Percentiles rank a stretch among this genome's conserved stretches.
Conservation (phyloP, 2,797 vertebrate species). For the Fundulus diaphanus region DNA sequence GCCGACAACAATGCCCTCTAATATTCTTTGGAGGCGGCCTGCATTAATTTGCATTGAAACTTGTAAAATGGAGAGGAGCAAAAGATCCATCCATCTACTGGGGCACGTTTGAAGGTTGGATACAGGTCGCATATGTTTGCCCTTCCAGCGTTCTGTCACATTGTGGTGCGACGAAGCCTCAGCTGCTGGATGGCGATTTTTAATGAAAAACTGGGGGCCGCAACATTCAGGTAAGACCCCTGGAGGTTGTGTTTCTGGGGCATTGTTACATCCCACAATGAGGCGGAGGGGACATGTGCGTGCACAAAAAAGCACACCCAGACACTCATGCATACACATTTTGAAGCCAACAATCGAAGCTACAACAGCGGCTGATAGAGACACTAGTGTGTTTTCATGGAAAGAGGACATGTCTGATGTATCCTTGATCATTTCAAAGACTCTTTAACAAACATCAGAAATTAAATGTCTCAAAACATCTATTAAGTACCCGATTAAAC, state of each 20-base stretch:
- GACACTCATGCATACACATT: constrained; percentile 24
- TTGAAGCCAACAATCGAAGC: constrained; percentile 41
- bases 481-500: constrained; percentile 27
- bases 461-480: constrained; percentile 33
- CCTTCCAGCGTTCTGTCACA: constrained; percentile 78
- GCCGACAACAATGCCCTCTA: constrained; percentile 44
- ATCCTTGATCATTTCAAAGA: constrained; percentile 45
- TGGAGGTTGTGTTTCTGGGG: constrained; percentile 79
- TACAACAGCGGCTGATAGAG: constrained; percentile 26
- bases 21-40: constrained; percentile 48
- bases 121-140: constrained; percentile 83
- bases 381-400: constrained; percentile 32
- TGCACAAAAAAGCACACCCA: constrained; percentile 20
- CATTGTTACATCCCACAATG: constrained; percentile 84
- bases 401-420: constrained; percentile 22
- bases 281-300: constrained; percentile 52
- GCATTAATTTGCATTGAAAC: constrained; percentile 81
- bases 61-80: constrained; percentile 66
- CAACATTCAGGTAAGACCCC: constrained; percentile 82
- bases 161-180: constrained; percentile 84
- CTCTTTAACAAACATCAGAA: constrained; percentile 9
- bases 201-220: constrained; percentile 83
- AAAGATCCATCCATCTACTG: constrained; percentile 71
- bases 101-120: constrained; percentile 74
- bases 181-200: constrained; percentile 83